phyloP scores from a whole-genome alignment of 2,113 vertebrate genomes.

The Terrapene triunguis region DNA sequence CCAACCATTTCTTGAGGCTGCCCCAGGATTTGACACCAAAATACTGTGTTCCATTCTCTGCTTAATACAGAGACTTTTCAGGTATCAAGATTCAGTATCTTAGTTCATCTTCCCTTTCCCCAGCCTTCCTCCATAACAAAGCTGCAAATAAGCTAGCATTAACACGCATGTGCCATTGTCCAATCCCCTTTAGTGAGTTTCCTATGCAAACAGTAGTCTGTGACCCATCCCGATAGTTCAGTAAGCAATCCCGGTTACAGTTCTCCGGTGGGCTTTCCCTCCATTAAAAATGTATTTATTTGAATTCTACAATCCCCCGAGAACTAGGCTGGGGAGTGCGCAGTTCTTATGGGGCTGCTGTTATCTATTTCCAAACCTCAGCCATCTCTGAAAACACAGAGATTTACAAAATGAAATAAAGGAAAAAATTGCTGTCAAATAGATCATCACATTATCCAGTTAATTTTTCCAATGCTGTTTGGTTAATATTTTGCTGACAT shows the following conservation, averaged over 20 bases:
- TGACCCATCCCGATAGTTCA: not conserved
- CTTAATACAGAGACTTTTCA: slow-evolving; percentile 55
- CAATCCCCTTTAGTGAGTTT: not conserved
- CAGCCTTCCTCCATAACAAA: not conserved
- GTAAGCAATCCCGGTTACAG: not conserved
- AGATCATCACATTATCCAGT: not conserved
- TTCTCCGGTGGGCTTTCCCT: not conserved
- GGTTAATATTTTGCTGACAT: not conserved
- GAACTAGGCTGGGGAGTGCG: not conserved
- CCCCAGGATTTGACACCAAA: slow-evolving; percentile 62
- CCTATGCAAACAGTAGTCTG: not conserved
- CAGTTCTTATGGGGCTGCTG: fast-evolving
- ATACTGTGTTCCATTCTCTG: slow-evolving; percentile 23
- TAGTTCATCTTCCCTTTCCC: not conserved
- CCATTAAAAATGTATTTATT: not conserved
- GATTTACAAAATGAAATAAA: not conserved
- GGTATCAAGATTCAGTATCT: not conserved
- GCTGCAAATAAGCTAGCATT: fast-evolving
- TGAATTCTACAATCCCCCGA: not conserved
- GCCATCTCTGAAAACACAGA: fast-evolving
- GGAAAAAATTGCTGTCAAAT: not conserved
- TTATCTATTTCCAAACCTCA: not conserved
- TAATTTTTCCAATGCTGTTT: not conserved
- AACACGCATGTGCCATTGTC: not conserved
- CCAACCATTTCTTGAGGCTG: slow-evolving; percentile 38